Base-by-base conservation (phyloP, 2,888 invertebrate genomes). In the Leptinotarsa peninsularis region DNA sequence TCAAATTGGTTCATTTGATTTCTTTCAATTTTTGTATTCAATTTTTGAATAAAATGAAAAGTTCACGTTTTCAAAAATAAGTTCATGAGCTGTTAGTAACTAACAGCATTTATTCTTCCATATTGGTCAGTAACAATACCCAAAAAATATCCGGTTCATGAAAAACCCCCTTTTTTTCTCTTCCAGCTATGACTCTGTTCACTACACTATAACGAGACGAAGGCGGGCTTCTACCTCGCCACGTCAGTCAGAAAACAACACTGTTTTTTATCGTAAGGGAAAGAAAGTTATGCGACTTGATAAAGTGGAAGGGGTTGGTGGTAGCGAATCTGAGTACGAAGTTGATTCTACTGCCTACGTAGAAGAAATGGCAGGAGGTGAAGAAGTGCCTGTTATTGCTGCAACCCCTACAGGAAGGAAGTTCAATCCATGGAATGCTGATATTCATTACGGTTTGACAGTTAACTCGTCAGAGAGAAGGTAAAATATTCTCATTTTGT, bases 401-500 rank as follows among this genome's bases (percentile, higher is more conserved):
- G 43, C 71, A 18, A 43, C 56, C 3, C 56, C 72, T 33, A n/a
- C 49, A 49, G 74, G 77, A 15, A 81, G 76, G 76, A 86, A 85
- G 76, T 88, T 88, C 74, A 88, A 88, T 81, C 88, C 88, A 7
- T 88, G 88, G 88, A 87, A 88, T 73, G 84, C 88, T 27, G 88
- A 88, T 80, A 87, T 88, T 75, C 88, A 88, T 81, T 88, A 88
- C 80, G 88, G 88, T 49, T 82, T 88, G 58, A 88, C 88, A 27
- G 83, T 88, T 27, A 86, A 87, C 83, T 84, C 87, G 54, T 84
- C 86, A 68, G 85, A 85, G 78, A 83, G 86, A 79, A 83, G 85
- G 85, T 86, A 79, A 80, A 82, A 77, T 10, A 13, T 60, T 27
- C 10, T 3, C 2, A 43, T 10, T 43, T 43, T 10, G 43, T 43